These are phyloP conservation scores for Brachionus sp. DNA, from an alignment of 1,140 invertebrate species.

Conservation along the genomic window DNA sequence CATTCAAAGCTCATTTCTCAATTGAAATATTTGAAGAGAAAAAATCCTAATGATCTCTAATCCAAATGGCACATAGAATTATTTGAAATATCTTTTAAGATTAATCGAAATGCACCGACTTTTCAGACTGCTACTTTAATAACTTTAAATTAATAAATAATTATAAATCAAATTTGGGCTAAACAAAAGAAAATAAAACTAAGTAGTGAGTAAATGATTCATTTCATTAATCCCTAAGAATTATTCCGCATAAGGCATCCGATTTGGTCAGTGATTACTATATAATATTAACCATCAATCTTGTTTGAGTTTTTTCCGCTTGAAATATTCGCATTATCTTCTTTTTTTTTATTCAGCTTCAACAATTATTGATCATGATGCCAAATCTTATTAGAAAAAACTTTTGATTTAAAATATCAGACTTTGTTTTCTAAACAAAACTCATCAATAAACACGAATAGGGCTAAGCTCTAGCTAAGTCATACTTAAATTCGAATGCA, in stretches of 20 bases:
- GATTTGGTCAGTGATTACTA: conserved; percentile 1
- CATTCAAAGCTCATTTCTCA: neutral
- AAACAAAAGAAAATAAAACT: neutral
- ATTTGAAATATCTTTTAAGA: conserved; percentile 26
- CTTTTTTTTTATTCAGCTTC: neutral
- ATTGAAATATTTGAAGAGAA: conserved; percentile 4
- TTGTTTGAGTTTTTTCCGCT: conserved; percentile 11
- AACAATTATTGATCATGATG: conserved; percentile 23
- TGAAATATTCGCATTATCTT: conserved; percentile 2
- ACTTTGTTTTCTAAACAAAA: neutral
- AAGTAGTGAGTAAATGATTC: conserved; percentile 9
- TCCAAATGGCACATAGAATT: conserved; percentile 39
- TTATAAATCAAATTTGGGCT: conserved; percentile 26
- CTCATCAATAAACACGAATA: neutral
- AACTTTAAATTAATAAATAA: conserved; percentile 38
- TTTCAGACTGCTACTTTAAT: conserved; percentile 38
- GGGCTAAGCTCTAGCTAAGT: neutral
- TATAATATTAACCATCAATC: conserved; percentile 24
- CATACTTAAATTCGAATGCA: conserved; percentile 31
- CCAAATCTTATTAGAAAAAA: conserved; percentile 16
- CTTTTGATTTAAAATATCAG: conserved; percentile 17
- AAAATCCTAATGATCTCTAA: conserved; percentile 28
- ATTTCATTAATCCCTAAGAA: conserved; percentile 10
- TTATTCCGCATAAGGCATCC: neutral
- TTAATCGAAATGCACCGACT: conserved; percentile 40